Base-by-base conservation (phyloP, 2,888 invertebrate genomes). In the Argyresthia albistria region DNA sequence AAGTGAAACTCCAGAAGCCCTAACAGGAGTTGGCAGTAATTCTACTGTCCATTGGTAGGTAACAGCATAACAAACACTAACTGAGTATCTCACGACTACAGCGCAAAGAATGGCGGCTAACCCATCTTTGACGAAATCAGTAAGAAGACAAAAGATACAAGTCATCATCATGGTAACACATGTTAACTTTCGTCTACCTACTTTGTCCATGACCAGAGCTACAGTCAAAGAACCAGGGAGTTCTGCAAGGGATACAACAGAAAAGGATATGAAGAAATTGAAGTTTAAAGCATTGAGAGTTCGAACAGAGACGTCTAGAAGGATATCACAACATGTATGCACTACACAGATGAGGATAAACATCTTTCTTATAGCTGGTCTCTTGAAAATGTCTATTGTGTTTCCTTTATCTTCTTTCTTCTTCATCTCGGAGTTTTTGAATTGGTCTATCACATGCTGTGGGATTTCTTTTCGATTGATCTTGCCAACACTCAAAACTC, bases 281-380 rank as follows among this genome's bases (percentile, higher is more conserved):
- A 54, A 53, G 10, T 51, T 43, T 8, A 56, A 43, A 14, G 15
- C 25, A 2, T 54, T 53, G 4, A 54, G 16, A 51, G 49, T 53
- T 56, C 56, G 53, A 7, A 56, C 53, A 10, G 53, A 53, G 9
- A 52, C 46, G 46, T 56, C 56, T 37, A 54, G 52, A 12, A 54
- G 49, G 11, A 56, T 52, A 25, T 43, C 39, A 43, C 53, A 53
- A 35, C 53, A 54, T 45, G 54, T 51, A 35, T 55, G 53, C 37
- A 43, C 46, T 15, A 56, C 10, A 43, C 53, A 54, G 16, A 52
- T 52, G 10, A 53, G 46, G 12, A 56, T 46, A 15, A 55, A 53
- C 46, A 56, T 43, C 42, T 51, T 56, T 43, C 54, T 51, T 14
- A 56, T 9, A 2, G 45, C 25, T 8, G 54, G 56, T 37, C 53